A percentile compares a stretch with the other conserved stretches of the same genome.
Conservation (phyloP, 2,797 vertebrate genomes). For the Leptoclinus maculatus region DNA sequence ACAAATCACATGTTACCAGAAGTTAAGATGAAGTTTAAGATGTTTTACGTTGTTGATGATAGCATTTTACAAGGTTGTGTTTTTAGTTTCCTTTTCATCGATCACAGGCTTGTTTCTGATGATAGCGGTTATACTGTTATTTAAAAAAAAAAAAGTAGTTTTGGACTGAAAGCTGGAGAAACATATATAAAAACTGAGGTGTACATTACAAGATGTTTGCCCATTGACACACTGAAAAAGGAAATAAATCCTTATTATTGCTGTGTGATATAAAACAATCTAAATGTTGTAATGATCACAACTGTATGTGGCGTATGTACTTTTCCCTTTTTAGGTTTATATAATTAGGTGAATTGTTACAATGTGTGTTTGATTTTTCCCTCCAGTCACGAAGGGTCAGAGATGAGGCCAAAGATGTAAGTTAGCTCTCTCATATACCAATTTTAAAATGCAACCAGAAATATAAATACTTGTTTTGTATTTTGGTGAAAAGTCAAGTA, state of each 20-base stretch:
- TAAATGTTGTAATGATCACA: too few relatives aligned
- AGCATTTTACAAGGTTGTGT: not conserved
- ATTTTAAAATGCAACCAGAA: conserved; percentile 10
- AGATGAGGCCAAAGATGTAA: conserved; percentile 89
- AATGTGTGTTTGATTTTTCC: conserved; percentile 62
- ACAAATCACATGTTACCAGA: conserved; percentile 28
- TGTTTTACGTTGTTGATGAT: conserved; percentile 11
- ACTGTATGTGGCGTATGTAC: too few relatives aligned
- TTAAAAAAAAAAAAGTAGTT: not conserved
- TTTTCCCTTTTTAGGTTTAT: too few relatives aligned
- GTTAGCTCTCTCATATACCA: conserved; percentile 61
- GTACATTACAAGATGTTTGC: not conserved
- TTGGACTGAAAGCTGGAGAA: conserved; percentile 6
- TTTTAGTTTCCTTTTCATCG: conserved; percentile 18
- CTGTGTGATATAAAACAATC: conserved; percentile 19
- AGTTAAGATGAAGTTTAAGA: conserved; percentile 32
- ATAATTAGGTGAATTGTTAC: too few relatives aligned
- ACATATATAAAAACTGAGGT: not conserved
- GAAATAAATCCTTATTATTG: not conserved
- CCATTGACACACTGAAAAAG: conserved; percentile 13
- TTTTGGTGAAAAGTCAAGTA: conserved; percentile 23
- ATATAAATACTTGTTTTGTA: not conserved
- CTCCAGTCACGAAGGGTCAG: conserved; percentile 95
- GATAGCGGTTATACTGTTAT: not conserved
- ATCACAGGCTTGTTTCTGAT: not conserved